phyloP scores from a whole-genome alignment of 2,797 vertebrate genomes.

The Artibeus jamaicensis region DNA sequence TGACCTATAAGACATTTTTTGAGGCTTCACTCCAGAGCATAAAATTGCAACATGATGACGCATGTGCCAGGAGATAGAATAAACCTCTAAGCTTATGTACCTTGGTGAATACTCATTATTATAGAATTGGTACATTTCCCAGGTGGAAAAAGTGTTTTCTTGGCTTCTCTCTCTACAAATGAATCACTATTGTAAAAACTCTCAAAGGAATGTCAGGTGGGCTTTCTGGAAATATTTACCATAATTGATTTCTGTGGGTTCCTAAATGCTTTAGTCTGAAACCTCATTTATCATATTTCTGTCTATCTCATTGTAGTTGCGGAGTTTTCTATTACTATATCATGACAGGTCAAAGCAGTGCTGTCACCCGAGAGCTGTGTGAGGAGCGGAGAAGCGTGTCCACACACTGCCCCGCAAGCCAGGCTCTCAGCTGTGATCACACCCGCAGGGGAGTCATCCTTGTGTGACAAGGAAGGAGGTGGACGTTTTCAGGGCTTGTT shows the following conservation, averaged over 20 bases:
- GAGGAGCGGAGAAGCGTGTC: background rate
- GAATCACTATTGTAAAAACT: conserved; percentile 58
- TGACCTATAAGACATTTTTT: background rate
- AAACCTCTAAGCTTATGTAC: background rate
- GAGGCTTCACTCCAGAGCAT: background rate
- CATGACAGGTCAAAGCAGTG: background rate
- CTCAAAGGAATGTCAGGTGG: conserved; percentile 50
- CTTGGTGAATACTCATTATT: conserved; percentile 48
- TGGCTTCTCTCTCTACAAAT: conserved; percentile 48
- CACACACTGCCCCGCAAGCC: background rate
- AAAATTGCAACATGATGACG: background rate
- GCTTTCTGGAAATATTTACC: conserved; percentile 66
- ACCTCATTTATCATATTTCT: conserved; percentile 49
- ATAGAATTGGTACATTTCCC: conserved; percentile 34
- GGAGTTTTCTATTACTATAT: background rate
- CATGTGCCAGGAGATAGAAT: background rate
- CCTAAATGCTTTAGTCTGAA: conserved; percentile 54
- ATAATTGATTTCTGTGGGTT: conserved; percentile 65
- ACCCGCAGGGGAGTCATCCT: conserved; percentile 17
- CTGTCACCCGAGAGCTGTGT: background rate
- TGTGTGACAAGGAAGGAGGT: background rate
- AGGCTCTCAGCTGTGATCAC: conserved; percentile 40
- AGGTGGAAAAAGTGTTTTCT: conserved; percentile 42
- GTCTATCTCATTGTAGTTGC: conserved; percentile 25
- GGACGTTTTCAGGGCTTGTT: conserved; percentile 26